Percentiles rank a stretch among this genome's conserved stretches.
These are phyloP conservation scores for Strigamia transsilvanica DNA, from an alignment of 2,888 invertebrate species.

Conservation along the genomic window DNA sequence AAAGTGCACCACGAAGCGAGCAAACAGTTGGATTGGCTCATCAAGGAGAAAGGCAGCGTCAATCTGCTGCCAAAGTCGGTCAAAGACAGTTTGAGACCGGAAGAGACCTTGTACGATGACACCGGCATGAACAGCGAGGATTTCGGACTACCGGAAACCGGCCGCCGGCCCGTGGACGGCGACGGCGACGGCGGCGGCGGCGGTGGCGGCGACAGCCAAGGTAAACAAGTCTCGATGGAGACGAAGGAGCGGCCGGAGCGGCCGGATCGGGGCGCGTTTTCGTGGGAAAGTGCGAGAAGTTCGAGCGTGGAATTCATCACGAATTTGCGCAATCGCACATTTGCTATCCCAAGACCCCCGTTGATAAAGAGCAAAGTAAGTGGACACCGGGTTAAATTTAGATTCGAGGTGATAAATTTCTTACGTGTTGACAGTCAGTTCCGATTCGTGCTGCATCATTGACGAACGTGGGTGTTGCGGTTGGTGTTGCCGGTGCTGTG, in stretches of 20 bases:
- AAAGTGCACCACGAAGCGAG: slow-evolving; percentile 50
- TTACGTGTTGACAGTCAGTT: slow-evolving; percentile 10
- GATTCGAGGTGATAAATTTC: background rate
- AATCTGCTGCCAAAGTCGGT: slow-evolving; percentile 53
- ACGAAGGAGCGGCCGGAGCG: background rate
- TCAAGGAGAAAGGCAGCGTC: slow-evolving; percentile 23
- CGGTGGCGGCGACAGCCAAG: too few relatives aligned
- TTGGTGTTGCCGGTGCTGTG: slow-evolving; percentile 7
- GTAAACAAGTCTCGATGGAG: too few relatives aligned
- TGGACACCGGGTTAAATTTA: background rate
- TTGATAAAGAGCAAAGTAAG: slow-evolving; percentile 48
- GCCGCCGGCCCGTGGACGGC: background rate
- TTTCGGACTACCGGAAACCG: background rate
- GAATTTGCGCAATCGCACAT: slow-evolving; percentile 46
- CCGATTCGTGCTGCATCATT: background rate
- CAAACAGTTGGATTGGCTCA: slow-evolving; percentile 48
- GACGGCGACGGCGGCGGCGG: background rate
- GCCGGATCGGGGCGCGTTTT: background rate
- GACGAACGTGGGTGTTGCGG: background rate
- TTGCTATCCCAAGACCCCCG: slow-evolving; percentile 52
- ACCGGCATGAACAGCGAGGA: slow-evolving; percentile 12
- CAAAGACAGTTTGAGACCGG: slow-evolving; percentile 51
- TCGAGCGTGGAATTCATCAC: slow-evolving; percentile 52
- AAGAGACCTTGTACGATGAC: slow-evolving; percentile 52
- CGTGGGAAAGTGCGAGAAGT: background rate